Evolutionary conservation across 1,140 invertebrate genomes (phyloP).

Genomic region (Drosophila ananassae): DNA sequence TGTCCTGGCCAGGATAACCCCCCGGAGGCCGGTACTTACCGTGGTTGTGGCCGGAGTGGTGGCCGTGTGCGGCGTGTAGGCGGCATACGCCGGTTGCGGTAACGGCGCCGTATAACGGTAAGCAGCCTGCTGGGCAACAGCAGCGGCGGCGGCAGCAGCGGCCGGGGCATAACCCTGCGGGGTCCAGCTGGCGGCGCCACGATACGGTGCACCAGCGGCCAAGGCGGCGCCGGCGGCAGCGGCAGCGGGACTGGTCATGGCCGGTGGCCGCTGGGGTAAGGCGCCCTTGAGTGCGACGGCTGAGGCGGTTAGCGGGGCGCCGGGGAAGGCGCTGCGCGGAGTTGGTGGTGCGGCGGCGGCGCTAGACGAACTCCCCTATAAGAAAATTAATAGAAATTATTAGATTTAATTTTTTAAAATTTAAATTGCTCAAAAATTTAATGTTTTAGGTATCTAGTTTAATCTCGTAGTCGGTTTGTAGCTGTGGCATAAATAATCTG

Average conservation of each 20-base stretch:
- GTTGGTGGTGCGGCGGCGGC: conserved; percentile 64
- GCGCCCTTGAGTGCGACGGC: conserved; percentile 79
- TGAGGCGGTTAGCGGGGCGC: conserved; percentile 77
- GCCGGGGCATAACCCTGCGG: conserved; percentile 82
- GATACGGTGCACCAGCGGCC: conserved; percentile 81
- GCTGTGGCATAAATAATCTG: conserved; percentile 45
- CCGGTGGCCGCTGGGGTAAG: conserved; percentile 72
- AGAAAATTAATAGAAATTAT: not conserved
- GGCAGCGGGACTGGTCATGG: conserved; percentile 84
- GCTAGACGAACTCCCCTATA: conserved; percentile 73
- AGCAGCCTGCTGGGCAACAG: conserved; percentile 77
- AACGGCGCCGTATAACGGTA: conserved; percentile 83
- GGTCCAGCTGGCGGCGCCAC: conserved; percentile 83
- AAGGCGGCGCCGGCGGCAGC: conserved; percentile 75
- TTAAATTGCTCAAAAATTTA: too few species aligned
- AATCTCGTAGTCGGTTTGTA: not conserved
- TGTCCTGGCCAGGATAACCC: too few species aligned
- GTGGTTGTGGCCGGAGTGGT: conserved; percentile 81
- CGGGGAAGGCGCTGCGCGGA: conserved; percentile 76
- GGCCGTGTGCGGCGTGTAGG: conserved; percentile 82
- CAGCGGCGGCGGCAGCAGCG: conserved; percentile 78
- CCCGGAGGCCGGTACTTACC: conserved; percentile 59
- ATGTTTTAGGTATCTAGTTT: too few species aligned
- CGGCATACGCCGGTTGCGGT: conserved; percentile 81
- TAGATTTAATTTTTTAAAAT: too few species aligned